phyloP scores from a whole-genome alignment of 30 jellyfish, hydroid and myxozoan species.

The Chrysaora quinquecirrha region DNA sequence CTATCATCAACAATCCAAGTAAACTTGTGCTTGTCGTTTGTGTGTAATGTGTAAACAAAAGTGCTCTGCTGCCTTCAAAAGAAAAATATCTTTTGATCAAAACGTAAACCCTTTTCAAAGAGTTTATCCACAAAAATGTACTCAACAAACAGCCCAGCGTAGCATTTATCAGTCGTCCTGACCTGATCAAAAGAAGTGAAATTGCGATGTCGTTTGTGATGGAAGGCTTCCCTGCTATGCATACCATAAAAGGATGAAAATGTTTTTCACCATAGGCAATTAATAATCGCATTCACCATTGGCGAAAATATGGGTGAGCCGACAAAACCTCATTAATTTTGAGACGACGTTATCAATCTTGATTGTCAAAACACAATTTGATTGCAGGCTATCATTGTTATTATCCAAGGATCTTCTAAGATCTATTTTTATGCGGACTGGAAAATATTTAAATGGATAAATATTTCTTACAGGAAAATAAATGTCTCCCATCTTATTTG shows the following conservation, averaged over 20 bases:
- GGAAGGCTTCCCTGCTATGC: slow-evolving; percentile 12
- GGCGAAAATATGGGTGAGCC: slow-evolving; percentile 59
- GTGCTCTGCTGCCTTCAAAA: not conserved
- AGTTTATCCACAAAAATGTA: not conserved
- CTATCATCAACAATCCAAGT: no score
- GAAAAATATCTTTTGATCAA: not conserved
- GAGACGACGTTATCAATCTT: not conserved
- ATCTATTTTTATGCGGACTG: no score
- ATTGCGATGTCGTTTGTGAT: no score
- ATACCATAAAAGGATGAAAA: slow-evolving; percentile 1
- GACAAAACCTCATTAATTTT: slow-evolving; percentile 6
- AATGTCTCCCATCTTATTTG: no score
- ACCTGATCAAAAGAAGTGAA: no score
- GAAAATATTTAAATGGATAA: no score
- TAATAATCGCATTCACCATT: slow-evolving; percentile 32
- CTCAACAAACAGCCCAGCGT: not conserved
- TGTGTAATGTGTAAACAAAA: no score
- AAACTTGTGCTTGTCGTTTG: no score
- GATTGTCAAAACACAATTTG: not conserved
- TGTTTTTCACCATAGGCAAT: slow-evolving; percentile 40
- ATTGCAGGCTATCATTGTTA: no score
- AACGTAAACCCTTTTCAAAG: not conserved
- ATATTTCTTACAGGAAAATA: no score
- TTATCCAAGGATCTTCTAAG: no score
- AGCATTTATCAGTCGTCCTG: no score